phyloP scores from a whole-genome alignment of 2,888 invertebrate genomes.

The Ernsta delagoae region DNA sequence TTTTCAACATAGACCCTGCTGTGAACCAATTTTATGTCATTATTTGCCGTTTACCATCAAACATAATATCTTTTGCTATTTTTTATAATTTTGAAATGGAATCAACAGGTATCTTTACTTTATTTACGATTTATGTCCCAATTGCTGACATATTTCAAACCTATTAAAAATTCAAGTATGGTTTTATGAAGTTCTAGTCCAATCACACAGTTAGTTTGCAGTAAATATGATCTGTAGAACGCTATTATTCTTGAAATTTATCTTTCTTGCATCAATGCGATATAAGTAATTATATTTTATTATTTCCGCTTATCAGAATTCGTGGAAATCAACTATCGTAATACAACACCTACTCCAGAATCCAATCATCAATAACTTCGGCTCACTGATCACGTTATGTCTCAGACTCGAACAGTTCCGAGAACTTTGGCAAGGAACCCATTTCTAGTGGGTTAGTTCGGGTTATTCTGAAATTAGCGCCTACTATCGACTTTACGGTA shows the following conservation, averaged over 20 bases:
- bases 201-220: too few species aligned
- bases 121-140: too few species aligned
- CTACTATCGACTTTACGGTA: conserved; percentile 32
- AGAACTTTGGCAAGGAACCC: conserved; percentile 5
- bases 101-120: too few species aligned
- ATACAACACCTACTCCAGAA: background rate
- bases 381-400: conserved; percentile 7
- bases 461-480: conserved; percentile 30
- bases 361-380: conserved; percentile 9
- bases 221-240: too few species aligned
- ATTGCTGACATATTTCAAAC: too few species aligned
- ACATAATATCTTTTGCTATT: too few species aligned
- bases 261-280: too few species aligned
- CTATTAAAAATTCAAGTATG: too few species aligned
- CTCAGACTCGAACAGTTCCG: background rate
- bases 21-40: background rate
- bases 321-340: background rate
- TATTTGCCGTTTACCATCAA: background rate
- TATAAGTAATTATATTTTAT: too few species aligned
- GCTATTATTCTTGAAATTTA: too few species aligned
- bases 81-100: too few species aligned
- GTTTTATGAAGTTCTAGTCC: too few species aligned
- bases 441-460: conserved; percentile 19
- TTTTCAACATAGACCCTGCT: background rate
- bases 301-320: background rate